These are phyloP conservation scores for Platyura marginata DNA, from an alignment of 1,140 invertebrate genomes.

Conservation along the genomic window DNA sequence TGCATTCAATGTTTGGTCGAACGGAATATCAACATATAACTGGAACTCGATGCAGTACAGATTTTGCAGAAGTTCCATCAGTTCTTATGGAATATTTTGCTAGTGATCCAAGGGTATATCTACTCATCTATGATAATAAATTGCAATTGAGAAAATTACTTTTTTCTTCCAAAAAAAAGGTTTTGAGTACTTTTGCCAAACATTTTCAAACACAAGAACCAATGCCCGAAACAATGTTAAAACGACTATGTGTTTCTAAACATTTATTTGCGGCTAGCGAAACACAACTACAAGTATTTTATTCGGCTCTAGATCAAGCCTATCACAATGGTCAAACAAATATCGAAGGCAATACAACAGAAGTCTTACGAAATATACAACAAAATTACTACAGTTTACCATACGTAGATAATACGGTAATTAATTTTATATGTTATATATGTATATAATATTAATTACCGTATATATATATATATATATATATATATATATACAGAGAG, in stretches of 20 bases:
- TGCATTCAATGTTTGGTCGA: conserved; percentile 95
- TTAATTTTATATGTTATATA: too few relatives aligned
- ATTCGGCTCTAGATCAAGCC: conserved; percentile 73
- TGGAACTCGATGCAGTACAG: conserved; percentile 89
- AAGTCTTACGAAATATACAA: conserved; percentile 66
- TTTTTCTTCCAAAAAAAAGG: too few relatives aligned
- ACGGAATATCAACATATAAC: conserved; percentile 94
- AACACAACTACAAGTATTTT: conserved; percentile 79
- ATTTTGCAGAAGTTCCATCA: conserved; percentile 97
- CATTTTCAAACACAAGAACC: conserved; percentile 80
- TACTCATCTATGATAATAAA: too few relatives aligned
- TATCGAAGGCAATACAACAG: conserved; percentile 39
- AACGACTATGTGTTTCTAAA: conserved; percentile 65
- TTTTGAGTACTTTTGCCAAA: conserved; percentile 67
- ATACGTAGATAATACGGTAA: conserved; percentile 70
- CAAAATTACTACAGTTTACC: conserved; percentile 69
- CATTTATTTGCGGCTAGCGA: conserved; percentile 76
- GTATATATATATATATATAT: too few relatives aligned
- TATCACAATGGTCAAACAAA: conserved; percentile 53
- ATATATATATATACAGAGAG: too few relatives aligned
- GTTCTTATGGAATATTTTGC: conserved; percentile 98
- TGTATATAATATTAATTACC: neutral
- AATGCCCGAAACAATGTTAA: conserved; percentile 57
- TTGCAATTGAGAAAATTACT: neutral
- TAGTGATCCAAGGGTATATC: conserved; percentile 67